phyloP scores from a whole-genome alignment of 30 jellyfish, hydroid and myxozoan species.

The Nemopilema nomurai region DNA sequence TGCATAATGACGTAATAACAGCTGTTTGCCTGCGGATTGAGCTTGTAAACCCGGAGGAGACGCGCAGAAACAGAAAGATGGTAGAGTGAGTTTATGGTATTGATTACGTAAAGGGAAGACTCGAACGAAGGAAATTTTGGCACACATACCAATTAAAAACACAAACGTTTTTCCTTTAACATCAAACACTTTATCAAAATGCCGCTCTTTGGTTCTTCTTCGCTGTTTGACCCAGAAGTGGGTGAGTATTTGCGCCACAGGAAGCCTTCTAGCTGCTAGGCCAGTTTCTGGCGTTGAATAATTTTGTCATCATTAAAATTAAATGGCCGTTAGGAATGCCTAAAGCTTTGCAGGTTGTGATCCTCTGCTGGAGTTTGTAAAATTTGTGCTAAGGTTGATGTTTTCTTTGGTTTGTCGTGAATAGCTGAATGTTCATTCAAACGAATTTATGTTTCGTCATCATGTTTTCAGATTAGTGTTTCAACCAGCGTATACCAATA shows the following conservation, averaged over 20 bases:
- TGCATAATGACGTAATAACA: conserved; percentile 46
- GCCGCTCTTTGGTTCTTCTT: conserved; percentile 49
- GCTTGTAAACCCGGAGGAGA: conserved; percentile 7
- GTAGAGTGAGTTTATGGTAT: background rate
- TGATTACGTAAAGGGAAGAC: background rate
- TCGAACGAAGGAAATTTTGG: background rate
- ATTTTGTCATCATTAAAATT: background rate
- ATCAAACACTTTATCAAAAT: conserved; percentile 3
- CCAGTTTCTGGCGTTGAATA: background rate
- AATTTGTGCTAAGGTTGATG: background rate
- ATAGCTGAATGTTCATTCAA: too few relatives aligned
- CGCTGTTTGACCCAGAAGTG: conserved; percentile 58
- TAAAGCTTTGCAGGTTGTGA: background rate
- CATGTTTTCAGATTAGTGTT: too few relatives aligned
- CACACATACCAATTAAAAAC: background rate
- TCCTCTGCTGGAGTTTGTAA: background rate
- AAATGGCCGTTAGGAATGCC: background rate
- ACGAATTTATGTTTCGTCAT: too few relatives aligned
- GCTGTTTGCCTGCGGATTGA: conserved; percentile 42
- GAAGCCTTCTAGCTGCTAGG: background rate
- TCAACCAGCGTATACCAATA: too few relatives aligned
- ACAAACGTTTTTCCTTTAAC: background rate
- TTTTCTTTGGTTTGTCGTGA: too few relatives aligned
- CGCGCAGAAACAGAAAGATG: conserved; percentile 7
- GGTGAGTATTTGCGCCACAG: conserved; percentile 28